These are phyloP conservation scores for Pelecanus crispus DNA, from an alignment of 2,113 vertebrate species.

Conservation along the genomic window DNA sequence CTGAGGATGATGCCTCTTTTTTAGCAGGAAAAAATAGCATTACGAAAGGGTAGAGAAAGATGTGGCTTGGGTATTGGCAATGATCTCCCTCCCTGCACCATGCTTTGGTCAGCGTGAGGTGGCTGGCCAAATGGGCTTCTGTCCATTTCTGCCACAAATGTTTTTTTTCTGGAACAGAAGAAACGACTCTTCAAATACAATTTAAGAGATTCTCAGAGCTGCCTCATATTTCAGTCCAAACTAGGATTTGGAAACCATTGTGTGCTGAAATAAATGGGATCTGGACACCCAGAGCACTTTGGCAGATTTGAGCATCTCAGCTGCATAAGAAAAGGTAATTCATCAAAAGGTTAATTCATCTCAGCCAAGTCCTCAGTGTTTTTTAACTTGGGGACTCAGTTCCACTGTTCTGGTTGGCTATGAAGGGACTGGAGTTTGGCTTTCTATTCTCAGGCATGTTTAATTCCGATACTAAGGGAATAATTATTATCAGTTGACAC, in stretches of 20 bases:
- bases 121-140: background rate
- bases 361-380: background rate
- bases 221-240: background rate
- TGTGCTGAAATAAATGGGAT: background rate
- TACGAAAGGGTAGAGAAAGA: background rate
- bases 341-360: background rate
- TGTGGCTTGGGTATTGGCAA: background rate
- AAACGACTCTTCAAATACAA: background rate
- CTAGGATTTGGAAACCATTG: background rate
- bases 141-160: too few relatives aligned
- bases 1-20: background rate
- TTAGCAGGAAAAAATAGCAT: fast-evolving
- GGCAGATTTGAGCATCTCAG: background rate
- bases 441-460: background rate
- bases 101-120: background rate
- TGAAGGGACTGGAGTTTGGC: background rate
- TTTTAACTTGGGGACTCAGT: background rate
- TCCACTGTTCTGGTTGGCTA: background rate
- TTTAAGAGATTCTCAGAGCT: background rate
- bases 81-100: background rate
- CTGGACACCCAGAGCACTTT: background rate
- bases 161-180: background rate
- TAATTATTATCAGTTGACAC: background rate
- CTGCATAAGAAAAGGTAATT: background rate
- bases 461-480: background rate